A percentile compares a stretch with the other conserved stretches of the same genome.
phyloP scores from a whole-genome alignment of 2,797 vertebrate genomes.

The Sebastes melanostomus region DNA sequence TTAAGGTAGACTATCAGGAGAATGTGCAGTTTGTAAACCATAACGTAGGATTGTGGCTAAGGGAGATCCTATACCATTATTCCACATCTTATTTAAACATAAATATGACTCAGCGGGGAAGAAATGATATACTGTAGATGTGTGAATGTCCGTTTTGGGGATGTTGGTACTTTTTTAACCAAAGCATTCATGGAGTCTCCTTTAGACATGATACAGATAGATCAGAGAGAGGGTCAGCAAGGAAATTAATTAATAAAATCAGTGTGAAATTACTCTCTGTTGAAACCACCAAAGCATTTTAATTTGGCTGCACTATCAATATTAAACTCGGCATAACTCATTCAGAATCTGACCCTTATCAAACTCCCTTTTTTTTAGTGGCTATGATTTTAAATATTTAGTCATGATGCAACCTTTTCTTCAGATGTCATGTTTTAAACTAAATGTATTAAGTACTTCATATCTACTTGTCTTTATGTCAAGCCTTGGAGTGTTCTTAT shows the following conservation, averaged over 20 bases:
- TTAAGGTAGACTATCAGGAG: background rate
- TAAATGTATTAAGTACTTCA: background rate
- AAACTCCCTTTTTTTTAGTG: background rate
- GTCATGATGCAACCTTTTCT: background rate
- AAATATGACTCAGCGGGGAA: background rate
- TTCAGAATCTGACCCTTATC: constrained; percentile 7
- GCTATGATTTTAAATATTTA: background rate
- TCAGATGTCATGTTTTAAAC: background rate
- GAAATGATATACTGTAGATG: background rate
- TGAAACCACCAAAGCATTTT: constrained; percentile 28
- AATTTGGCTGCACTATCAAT: constrained; percentile 27
- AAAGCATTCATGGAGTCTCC: constrained; percentile 6
- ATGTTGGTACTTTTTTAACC: background rate
- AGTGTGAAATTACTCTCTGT: constrained; percentile 30
- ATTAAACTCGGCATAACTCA: constrained; percentile 19
- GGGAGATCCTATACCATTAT: background rate
- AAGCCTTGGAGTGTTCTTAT: background rate
- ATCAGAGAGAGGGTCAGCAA: constrained; percentile 36
- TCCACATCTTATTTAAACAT: background rate
- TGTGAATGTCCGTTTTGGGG: background rate
- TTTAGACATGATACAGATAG: background rate
- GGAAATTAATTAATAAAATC: constrained; percentile 36
- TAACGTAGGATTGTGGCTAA: background rate
- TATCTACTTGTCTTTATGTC: background rate
- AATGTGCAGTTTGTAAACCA: background rate